Evolutionary conservation across 2,888 invertebrate species (phyloP), one percentile per base, ranked within the genome.

Genomic region (Standfussiana lucernea): DNA sequence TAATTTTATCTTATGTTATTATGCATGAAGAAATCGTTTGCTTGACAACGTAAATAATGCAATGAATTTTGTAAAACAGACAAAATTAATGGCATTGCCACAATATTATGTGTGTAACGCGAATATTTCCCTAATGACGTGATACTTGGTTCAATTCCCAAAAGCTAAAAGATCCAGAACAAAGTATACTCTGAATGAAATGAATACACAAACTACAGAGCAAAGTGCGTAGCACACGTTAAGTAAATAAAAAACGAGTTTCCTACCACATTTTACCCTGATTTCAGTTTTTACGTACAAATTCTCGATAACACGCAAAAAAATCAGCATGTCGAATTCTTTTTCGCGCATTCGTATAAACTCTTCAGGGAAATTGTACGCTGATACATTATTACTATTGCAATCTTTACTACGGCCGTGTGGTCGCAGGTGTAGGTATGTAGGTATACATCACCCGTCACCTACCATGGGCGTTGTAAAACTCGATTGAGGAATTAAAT

Each of bases 351-450:
- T 40, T 56, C 35, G 59, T 68, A 40, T 69, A 66, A 66, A 72
- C 11, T 80, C 80, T 80, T 73, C 59, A 72, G 84, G 84, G 80
- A 83, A 84, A 84, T 83, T 66, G 69, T 77, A 72, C n/a, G 72
- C 80, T 83, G 69, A 84, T 83, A 84, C 42, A 80, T 84, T 83
- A 83, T 84, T 83, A 84, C 68, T 77, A 72, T 74, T 66, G 65
- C 83, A 83, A 84, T 84, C 65, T 77, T 83, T 80, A 72, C 84
- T 32, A 37, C 45, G 62, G 72, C 59, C 37, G 53, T 72, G 79
- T 47, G 79, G 66, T 71, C 40, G 59, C 50, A 72, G 61, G 45
- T 72, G 69, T 37, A 72, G 11, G 18, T 28, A 32, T 72, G 69
- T 37, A 72, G 11, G 18, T 28, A 32, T 61, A 61, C 21, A 75